Percentiles rank a stretch among this genome's conserved stretches.
phyloP scores from a whole-genome alignment of 2,797 vertebrate species.

The Melanotaenia trifasciata region DNA sequence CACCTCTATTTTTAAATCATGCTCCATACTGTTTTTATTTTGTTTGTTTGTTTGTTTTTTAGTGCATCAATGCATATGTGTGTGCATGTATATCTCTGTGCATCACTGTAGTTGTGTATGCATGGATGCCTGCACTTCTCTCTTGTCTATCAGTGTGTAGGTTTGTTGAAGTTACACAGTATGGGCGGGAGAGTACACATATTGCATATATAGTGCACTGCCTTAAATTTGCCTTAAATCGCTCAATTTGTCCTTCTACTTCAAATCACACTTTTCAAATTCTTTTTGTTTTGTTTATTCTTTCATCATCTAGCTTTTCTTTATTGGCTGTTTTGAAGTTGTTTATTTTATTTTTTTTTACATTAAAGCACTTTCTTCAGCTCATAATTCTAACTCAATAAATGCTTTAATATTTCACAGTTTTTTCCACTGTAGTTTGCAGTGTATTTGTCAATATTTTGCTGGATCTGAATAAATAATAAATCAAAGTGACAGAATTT shows the following conservation, averaged over 20 bases:
- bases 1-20: constrained; percentile 61
- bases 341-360: too few relatives aligned
- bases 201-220: neutral
- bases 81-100: neutral
- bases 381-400: too few relatives aligned
- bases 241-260: constrained; percentile 35
- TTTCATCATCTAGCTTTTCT: constrained; percentile 29
- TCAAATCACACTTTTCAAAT: neutral
- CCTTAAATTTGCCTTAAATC: constrained; percentile 56
- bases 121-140: constrained; percentile 31
- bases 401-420: too few relatives aligned
- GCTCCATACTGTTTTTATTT: constrained; percentile 32
- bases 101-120: constrained; percentile 2
- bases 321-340: constrained; percentile 14
- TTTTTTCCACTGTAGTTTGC: too few relatives aligned
- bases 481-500: too few relatives aligned
- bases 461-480: too few relatives aligned
- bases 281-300: constrained; percentile 32
- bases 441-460: too few relatives aligned
- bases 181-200: constrained; percentile 37
- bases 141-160: constrained; percentile 42
- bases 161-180: constrained; percentile 27
- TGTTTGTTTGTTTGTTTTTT: neutral
- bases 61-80: constrained; percentile 1
- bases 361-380: too few relatives aligned